These are phyloP conservation scores for Esox lucius DNA, from an alignment of 2,797 vertebrate genomes.

Conservation along the genomic window DNA sequence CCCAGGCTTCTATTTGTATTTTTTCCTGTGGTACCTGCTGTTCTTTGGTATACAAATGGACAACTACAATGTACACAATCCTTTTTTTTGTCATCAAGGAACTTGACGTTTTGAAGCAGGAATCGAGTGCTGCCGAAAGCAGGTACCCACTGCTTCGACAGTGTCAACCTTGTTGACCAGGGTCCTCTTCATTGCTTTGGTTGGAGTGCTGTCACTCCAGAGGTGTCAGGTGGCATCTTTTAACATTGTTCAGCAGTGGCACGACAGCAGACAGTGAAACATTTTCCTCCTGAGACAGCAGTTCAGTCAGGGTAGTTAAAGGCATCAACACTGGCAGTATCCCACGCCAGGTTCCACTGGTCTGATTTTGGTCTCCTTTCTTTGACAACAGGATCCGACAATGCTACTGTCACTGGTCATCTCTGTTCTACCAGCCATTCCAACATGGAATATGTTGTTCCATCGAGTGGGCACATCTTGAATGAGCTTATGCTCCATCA, in stretches of 20 bases:
- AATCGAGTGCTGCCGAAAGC: no score
- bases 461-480: constrained; percentile 10
- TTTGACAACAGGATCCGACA: constrained; percentile 1
- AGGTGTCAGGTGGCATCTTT: background rate
- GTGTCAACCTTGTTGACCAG: background rate
- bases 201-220: background rate
- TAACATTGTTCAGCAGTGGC: constrained; percentile 9
- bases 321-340: constrained; percentile 9
- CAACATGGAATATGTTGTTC: constrained; percentile 15
- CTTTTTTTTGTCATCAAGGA: background rate
- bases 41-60: background rate
- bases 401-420: constrained; percentile 12
- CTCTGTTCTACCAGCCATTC: constrained; percentile 16
- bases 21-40: no score
- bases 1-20: no score
- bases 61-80: background rate
- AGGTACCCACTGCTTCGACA: no score
- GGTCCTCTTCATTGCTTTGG: background rate
- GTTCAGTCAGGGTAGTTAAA: constrained; percentile 12
- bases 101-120: background rate
- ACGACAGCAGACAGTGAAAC: background rate
- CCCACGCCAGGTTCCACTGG: constrained; percentile 15
- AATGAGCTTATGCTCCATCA: constrained; percentile 1
- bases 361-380: background rate
- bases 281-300: constrained; percentile 10